Evolutionary conservation across 2,888 invertebrate genomes (phyloP), one percentile per base, ranked within the genome.

Genomic region (Platycnemis pennipes): DNA sequence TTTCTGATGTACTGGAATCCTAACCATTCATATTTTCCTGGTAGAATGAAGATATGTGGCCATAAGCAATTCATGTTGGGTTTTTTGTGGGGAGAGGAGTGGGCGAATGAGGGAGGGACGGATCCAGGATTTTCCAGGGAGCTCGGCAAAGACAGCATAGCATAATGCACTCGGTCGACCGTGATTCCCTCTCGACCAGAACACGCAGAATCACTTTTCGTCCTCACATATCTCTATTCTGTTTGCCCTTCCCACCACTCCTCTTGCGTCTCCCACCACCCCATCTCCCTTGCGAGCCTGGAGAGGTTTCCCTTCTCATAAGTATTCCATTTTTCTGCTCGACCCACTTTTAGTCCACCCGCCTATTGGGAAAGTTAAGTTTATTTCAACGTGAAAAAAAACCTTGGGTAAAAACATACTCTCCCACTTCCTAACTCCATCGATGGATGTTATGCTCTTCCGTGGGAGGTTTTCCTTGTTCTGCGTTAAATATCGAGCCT

Each of bases 171-270:
- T 13, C 77, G 37, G 77, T 37, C 77, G 77, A 37, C 37, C 37
- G 77, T 77, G 77, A 37, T 31, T 37, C 37, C 16, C 11, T 77
- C 77, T 7, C 77, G 31, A 37, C 31, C 77, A 77, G 77, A 77
- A 77, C 77, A 77, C 37, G 77, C 77, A 77, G 77, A 77, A 37
- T 77, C 77, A 77, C 77, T 77, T 77, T 77, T 37, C 77, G 77
- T 77, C 31, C 77, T 77, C 77, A 13, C 77, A 77, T 77, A 77
- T 77, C 31, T 77, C 37, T 13, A 31, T 37, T 37, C 77, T 77
- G 77, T 77, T 77, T 77, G 37, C 77, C 77, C 77, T 37, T 77
- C 37, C 63, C 63, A 1, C 63, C 56, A 56, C 56, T 8, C 77
- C 37, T 37, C 37, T 37, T 63, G 31, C 37, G 13, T 26, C 26